Conservation (phyloP, 2,113 vertebrate genomes). For the Campylomormyrus tamandua region DNA sequence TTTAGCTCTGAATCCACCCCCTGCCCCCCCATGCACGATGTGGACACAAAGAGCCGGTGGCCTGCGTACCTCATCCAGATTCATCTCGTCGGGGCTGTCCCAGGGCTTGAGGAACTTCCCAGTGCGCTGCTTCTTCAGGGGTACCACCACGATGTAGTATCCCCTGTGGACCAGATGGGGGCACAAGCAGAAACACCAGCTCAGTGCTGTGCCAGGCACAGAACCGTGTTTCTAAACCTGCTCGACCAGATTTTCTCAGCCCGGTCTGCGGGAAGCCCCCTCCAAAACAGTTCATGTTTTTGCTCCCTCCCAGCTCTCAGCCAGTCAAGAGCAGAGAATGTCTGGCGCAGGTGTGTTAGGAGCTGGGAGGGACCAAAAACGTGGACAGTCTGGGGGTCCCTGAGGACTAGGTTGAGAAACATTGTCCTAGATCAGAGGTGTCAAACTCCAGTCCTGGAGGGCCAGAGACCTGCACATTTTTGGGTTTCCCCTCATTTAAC, state of each 20-base stretch:
- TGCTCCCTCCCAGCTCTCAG: not conserved
- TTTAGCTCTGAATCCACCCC: not conserved
- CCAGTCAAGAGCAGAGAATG: not conserved
- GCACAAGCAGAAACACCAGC: not conserved
- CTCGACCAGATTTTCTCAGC: not conserved
- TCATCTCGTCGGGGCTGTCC: slow-evolving; percentile 97
- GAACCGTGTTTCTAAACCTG: not conserved
- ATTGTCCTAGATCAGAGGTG: not conserved
- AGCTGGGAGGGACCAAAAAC: not conserved
- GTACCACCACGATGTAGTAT: slow-evolving; percentile 95
- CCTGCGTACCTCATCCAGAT: slow-evolving; percentile 84
- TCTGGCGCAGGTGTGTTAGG: not conserved
- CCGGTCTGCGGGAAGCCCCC: not conserved
- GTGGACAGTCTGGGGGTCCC: not conserved
- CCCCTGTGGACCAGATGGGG: slow-evolving; percentile 61
- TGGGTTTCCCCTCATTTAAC: no score
- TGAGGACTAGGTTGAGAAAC: not conserved
- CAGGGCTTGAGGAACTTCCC: slow-evolving; percentile 93
- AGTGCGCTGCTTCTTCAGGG: slow-evolving; percentile 86
- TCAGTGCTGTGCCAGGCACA: not conserved
- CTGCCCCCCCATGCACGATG: not conserved
- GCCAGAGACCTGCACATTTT: no score
- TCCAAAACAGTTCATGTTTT: not conserved
- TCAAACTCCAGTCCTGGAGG: no score
- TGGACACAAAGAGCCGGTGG: not conserved